Evolutionary conservation across 2,113 vertebrate genomes (phyloP).

Genomic region (Chrysochloris asiatica): DNA sequence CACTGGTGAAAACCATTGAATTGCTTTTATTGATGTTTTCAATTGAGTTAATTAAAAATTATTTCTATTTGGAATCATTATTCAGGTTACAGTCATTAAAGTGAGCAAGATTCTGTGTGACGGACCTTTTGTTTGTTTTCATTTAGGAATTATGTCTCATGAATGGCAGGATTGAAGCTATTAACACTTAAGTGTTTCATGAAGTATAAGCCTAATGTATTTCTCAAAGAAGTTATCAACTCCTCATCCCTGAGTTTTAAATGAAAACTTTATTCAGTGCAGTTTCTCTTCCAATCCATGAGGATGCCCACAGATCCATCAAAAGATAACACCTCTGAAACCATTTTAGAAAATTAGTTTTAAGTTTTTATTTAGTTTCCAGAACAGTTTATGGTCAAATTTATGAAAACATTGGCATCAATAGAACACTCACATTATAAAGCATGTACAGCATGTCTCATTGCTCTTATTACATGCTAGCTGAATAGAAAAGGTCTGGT

Average conservation of each 20-base stretch:
- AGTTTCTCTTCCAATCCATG: neutral
- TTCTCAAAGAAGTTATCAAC: neutral
- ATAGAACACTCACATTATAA: neutral
- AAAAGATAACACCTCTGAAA: constrained; percentile 14
- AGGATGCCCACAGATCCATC: neutral
- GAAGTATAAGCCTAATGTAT: neutral
- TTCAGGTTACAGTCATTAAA: neutral
- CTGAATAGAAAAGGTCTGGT: constrained; percentile 17
- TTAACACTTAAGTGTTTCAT: neutral
- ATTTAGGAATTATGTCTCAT: neutral
- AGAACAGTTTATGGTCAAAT: neutral
- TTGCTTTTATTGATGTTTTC: constrained; percentile 25
- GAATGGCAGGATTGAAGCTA: neutral
- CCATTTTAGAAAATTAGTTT: neutral
- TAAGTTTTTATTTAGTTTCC: neutral
- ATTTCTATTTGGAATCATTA: neutral
- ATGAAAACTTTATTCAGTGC: neutral
- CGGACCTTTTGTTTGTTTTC: constrained; percentile 15
- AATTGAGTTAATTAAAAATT: neutral
- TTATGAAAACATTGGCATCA: constrained; percentile 7
- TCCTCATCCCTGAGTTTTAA: neutral
- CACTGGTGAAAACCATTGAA: neutral
- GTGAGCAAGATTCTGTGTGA: constrained; percentile 16
- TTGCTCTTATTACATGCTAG: neutral
- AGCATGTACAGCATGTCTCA: neutral